Evolutionary conservation across 2,888 invertebrate genomes (phyloP).

Genomic region (Agrypnus murinus): DNA sequence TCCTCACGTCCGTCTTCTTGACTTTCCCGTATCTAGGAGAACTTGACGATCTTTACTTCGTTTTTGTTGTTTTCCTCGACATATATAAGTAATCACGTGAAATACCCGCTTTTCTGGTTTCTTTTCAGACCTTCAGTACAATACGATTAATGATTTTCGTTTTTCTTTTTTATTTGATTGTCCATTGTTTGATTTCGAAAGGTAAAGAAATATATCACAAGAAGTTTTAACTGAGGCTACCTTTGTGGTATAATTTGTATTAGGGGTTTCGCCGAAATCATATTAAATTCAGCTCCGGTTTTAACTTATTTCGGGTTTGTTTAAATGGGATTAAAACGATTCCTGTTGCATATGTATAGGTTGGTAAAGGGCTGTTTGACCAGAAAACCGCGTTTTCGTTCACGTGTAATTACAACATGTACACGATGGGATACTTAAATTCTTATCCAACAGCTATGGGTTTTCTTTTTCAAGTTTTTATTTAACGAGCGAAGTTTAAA

Average conservation of each 20-base stretch:
- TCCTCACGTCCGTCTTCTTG: constrained; percentile 42
- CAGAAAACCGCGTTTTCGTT: too few relatives aligned
- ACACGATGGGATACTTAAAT: constrained; percentile 6
- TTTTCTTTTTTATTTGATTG: constrained; percentile 26
- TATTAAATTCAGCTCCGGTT: too few relatives aligned
- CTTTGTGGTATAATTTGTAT: too few relatives aligned
- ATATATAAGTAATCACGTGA: constrained; percentile 31
- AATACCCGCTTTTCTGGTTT: constrained; percentile 7
- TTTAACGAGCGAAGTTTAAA: constrained; percentile 38
- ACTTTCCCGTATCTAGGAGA: constrained; percentile 35
- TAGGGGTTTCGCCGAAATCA: too few relatives aligned
- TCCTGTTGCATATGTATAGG: too few relatives aligned
- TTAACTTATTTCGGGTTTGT: too few relatives aligned
- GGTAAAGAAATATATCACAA: background rate
- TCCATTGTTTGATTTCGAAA: constrained; percentile 4
- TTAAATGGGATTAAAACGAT: too few relatives aligned
- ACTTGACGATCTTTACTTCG: constrained; percentile 30
- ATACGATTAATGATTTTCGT: constrained; percentile 29
- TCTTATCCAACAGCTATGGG: constrained; percentile 31
- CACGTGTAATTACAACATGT: constrained; percentile 13
- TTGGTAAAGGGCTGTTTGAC: too few relatives aligned
- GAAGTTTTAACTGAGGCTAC: too few relatives aligned
- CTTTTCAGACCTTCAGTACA: constrained; percentile 16
- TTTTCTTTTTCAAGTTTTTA: constrained; percentile 31
- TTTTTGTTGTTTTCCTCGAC: constrained; percentile 26